phyloP scores from a whole-genome alignment of 92 coral and sea anemone species.

The Epizoanthus scotinus region DNA sequence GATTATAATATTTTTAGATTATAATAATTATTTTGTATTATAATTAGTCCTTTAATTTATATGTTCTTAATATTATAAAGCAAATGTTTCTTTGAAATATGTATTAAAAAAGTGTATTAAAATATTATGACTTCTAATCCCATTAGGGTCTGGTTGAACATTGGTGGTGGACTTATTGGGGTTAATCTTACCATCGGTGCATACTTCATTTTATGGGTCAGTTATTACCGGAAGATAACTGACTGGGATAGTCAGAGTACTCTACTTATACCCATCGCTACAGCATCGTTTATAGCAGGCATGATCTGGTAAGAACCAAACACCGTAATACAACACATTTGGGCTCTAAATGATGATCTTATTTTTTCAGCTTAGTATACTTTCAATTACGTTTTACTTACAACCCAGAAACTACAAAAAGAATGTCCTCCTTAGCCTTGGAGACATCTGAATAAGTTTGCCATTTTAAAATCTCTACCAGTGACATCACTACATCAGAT shows the following conservation, averaged over 20 bases:
- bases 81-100: too few relatives aligned
- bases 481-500: not conserved
- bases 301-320: conserved; percentile 80
- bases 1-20: too few relatives aligned
- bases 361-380: not conserved
- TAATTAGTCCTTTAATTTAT: too few relatives aligned
- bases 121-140: not conserved
- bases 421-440: not conserved
- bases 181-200: conserved; percentile 76
- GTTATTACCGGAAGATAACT: conserved; percentile 74
- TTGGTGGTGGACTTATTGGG: conserved; percentile 82
- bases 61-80: too few relatives aligned
- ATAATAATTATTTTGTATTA: too few relatives aligned
- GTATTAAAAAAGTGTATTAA: too few relatives aligned
- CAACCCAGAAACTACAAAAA: not conserved
- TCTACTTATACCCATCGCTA: conserved; percentile 82
- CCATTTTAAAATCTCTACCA: not conserved
- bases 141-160: conserved; percentile 78
- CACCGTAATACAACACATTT: too few relatives aligned
- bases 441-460: not conserved
- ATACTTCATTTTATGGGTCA: conserved; percentile 85
- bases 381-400: not conserved
- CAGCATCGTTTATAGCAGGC: conserved; percentile 87
- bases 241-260: conserved; percentile 92
- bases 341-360: too few relatives aligned